These are phyloP conservation scores for Erythrocebus patas DNA, from an alignment of 2,113 vertebrate genomes.

Conservation along the genomic window DNA sequence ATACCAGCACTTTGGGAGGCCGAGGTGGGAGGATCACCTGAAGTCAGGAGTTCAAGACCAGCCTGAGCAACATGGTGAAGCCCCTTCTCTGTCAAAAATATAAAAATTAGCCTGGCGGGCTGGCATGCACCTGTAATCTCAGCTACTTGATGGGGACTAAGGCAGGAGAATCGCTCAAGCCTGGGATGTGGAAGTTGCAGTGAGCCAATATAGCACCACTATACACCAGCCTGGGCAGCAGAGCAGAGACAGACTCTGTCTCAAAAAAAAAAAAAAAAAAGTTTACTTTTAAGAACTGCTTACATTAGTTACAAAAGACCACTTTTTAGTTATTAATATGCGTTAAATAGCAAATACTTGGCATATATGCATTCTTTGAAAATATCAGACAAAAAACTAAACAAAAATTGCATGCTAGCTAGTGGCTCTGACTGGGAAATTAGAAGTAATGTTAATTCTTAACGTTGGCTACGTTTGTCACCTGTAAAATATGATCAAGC, in stretches of 20 bases:
- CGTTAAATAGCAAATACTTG: neutral
- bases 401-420: neutral
- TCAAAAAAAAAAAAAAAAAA: neutral
- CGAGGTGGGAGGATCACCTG: neutral
- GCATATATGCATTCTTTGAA: neutral
- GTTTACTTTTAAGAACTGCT: neutral
- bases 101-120: neutral
- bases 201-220: neutral
- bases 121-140: neutral
- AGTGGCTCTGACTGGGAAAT: neutral
- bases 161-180: neutral
- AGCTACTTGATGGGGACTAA: neutral
- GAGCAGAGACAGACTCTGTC: neutral
- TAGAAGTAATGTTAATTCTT: constrained; percentile 7
- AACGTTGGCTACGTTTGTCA: neutral
- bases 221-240: neutral
- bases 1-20: neutral
- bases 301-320: neutral
- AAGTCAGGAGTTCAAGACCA: neutral
- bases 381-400: neutral
- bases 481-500: neutral
- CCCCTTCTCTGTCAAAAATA: neutral
- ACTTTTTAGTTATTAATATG: neutral
- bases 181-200: neutral
- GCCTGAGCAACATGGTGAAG: neutral